Evolutionary conservation across 2,797 vertebrate genomes (phyloP), one percentile per base, ranked within the genome.

Genomic region (Manis javanica): DNA sequence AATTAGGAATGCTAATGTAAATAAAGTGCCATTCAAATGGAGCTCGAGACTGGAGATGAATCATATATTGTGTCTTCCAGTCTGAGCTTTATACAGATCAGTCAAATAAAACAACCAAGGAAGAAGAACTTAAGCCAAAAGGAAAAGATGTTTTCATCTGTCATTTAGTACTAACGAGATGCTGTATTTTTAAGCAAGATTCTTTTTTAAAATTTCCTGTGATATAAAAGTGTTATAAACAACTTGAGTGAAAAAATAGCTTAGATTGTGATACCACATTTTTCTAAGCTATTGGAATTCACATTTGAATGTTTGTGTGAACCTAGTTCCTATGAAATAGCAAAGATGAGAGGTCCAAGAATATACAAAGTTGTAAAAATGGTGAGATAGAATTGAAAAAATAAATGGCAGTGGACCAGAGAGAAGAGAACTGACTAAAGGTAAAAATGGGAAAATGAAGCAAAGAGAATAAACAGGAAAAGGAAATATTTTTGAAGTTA

Each of bases 1-100:
- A 99, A 99, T 99, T 99, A 99, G 99, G 98, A 99, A 99, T 99
- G 99, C 99, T 99, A 99, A 99, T 99, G 99, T 99, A 99, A 99
- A 99, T 99, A 99, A 99, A 99, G 98, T 98, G 99, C 99, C 99
- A 99, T 99, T 99, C 99, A 99, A 99, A 99, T 96, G 97, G 98
- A 95, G 96, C 96, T 98, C 98, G 98, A 97, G 96, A 98, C 98
- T 96, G 94, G 96, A 98, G 99, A 99, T 99, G 99, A 99, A 99
- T 99, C 98, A 98, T 98, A 98, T 96, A 97, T 98, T 98, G 98
- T 98, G 95, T 97, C 96, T 98, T 98, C 95, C 98, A 98, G 96
- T 98, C 97, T 97, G 98, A 98, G 97, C 96, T 97, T 96, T 97
- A 79, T 97, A 98, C 98, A 98, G 98, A 99, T 98, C 98, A 98